Conservation (phyloP, 2,797 vertebrate species). For the Phoxinus dragarum region DNA sequence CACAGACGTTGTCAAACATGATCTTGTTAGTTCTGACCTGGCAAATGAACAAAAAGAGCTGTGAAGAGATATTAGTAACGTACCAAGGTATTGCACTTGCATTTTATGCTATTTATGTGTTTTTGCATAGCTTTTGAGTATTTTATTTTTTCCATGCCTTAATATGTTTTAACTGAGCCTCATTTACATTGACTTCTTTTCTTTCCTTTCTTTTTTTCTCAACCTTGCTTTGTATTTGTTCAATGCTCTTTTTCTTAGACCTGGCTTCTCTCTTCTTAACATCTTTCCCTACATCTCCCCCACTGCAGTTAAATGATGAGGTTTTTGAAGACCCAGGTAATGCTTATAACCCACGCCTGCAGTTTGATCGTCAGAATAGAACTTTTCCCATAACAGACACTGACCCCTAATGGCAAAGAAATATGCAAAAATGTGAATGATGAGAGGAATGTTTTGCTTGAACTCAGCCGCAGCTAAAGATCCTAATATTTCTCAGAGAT, state of each 20-base stretch:
- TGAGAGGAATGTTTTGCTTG: slow-evolving; percentile 24
- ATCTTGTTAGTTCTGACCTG: slow-evolving; percentile 73
- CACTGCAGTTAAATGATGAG: slow-evolving; percentile 75
- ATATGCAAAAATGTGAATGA: slow-evolving; percentile 19
- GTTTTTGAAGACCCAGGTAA: slow-evolving; percentile 77
- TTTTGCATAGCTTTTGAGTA: background rate
- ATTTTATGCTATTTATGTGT: slow-evolving; percentile 41
- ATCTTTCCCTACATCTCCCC: slow-evolving; percentile 70
- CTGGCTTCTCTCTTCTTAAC: slow-evolving; percentile 76
- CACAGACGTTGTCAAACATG: slow-evolving; percentile 80
- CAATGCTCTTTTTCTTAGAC: slow-evolving; percentile 67
- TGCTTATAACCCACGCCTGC: slow-evolving; percentile 46
- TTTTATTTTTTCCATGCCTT: background rate
- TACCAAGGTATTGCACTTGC: background rate
- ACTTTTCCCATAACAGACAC: slow-evolving; percentile 9
- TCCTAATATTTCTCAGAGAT: slow-evolving; percentile 4
- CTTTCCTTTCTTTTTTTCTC: slow-evolving; percentile 22
- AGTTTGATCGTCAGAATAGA: slow-evolving; percentile 4
- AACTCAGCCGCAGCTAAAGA: background rate
- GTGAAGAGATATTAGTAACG: slow-evolving; percentile 59
- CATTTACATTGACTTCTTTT: slow-evolving; percentile 12
- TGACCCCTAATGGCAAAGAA: background rate
- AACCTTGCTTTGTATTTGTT: slow-evolving; percentile 40
- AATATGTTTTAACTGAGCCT: background rate
- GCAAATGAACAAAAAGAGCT: slow-evolving; percentile 49